These are phyloP conservation scores for Nannospalax galili DNA, from an alignment of 2,113 vertebrate species.

Conservation along the genomic window DNA sequence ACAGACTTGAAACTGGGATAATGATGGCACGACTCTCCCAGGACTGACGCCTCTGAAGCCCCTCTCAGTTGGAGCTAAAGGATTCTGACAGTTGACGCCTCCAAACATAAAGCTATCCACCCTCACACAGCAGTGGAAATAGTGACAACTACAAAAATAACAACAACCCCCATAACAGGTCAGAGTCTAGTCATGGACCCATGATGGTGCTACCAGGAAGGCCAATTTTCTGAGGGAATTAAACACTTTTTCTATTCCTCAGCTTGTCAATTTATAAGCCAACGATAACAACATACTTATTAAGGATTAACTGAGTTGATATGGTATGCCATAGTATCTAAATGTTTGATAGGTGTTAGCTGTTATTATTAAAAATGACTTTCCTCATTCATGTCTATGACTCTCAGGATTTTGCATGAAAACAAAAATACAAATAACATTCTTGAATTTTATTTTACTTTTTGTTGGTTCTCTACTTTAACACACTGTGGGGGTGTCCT, in stretches of 20 bases:
- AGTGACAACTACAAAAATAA: not conserved
- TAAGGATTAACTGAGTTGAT: not conserved
- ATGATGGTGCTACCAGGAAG: not conserved
- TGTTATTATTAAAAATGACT: not conserved
- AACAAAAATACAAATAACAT: conserved; percentile 18
- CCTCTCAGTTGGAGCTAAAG: not conserved
- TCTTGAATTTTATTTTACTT: conserved; percentile 43
- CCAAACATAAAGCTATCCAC: not conserved
- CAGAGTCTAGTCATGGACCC: not conserved
- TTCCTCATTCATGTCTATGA: not conserved
- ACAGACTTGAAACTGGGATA: not conserved
- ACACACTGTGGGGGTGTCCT: not conserved
- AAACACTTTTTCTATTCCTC: not conserved
- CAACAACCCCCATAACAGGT: not conserved
- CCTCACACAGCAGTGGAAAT: not conserved
- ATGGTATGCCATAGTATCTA: not conserved
- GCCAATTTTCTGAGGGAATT: not conserved
- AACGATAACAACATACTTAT: not conserved
- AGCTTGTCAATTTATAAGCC: conserved; percentile 14
- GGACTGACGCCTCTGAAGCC: not conserved
- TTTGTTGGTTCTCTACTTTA: conserved; percentile 26
- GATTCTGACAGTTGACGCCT: not conserved
- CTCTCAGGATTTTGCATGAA: not conserved
- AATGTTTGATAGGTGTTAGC: not conserved
- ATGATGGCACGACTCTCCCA: no score